phyloP scores from a whole-genome alignment of 2,797 vertebrate genomes.

The Cuniculus paca region DNA sequence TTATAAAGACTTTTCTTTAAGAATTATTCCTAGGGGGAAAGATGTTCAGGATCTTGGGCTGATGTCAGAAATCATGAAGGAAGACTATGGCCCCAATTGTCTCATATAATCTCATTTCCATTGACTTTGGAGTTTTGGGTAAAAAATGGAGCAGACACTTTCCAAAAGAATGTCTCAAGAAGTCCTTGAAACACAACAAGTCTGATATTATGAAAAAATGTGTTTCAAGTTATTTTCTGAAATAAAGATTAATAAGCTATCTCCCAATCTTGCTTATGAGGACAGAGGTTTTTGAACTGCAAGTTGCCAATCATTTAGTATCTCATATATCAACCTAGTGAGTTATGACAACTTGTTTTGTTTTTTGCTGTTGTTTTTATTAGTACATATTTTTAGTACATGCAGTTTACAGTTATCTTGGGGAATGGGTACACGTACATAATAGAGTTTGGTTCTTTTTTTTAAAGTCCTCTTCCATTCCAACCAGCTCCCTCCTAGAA shows the following conservation, averaged over 20 bases:
- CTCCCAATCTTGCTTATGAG: not conserved
- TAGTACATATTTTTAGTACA: not conserved
- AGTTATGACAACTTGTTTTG: not conserved
- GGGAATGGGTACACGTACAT: not conserved
- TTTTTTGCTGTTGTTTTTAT: not conserved
- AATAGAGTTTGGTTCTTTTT: not conserved
- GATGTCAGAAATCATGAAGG: not conserved
- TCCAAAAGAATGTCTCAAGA: not conserved
- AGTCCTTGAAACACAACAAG: not conserved
- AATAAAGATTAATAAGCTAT: conserved; percentile 29
- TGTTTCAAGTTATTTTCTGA: conserved; percentile 10
- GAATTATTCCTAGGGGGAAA: not conserved
- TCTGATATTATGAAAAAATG: conserved; percentile 22
- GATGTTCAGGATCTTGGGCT: not conserved
- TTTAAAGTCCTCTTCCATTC: not conserved
- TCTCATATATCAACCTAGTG: conserved; percentile 25
- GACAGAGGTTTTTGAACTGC: not conserved
- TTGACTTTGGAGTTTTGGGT: not conserved
- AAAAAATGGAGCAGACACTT: not conserved
- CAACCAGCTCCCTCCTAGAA: not conserved
- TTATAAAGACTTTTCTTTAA: not conserved
- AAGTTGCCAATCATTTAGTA: not conserved
- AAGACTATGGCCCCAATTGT: not conserved
- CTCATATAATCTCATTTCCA: not conserved
- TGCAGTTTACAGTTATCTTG: not conserved